Evolutionary conservation across 1,140 invertebrate genomes (phyloP), one percentile per base, ranked within the genome.

Genomic region (Drosophila lacteicornis): DNA sequence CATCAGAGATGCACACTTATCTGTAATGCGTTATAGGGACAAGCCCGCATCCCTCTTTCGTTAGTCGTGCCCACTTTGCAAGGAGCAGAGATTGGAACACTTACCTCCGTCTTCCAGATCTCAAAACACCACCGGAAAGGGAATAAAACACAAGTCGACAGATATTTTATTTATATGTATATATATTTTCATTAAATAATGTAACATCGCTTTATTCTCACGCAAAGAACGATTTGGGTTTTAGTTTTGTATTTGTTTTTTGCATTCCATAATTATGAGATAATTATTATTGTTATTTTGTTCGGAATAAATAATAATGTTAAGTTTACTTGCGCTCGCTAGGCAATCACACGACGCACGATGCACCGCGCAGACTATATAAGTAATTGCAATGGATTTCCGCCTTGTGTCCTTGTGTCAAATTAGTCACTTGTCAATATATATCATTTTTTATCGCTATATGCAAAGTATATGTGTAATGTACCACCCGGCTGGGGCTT

Each of bases 101-200:
- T 25, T 25, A 25, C 22, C 22, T 25, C 22, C 6, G 7, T 0
- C 0, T 13, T 8, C 0, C n/a, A 19, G 13, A 19, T 36, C 36
- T 25, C 2, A 2, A 57, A 40, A 4, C 36, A 9, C 19, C 36
- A 2, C 8, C 11, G 1, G 13, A 2, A 19, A 19, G 19, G 19
- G 5, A 76, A 63, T 49, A 43, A 67, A 67, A 80, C 38, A 27
- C 42, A 51, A 17, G n/a, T 9, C 30, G 58, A 36, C 55, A 63
- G 38, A 43, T 84, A 47, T 82, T 80, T 82, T 91, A 82, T 92
- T 91, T 85, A 87, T 92, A 83, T 87, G 83, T 90, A 92, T 92
- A 92, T 91, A 92, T 92, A 90, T 92, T 92, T 92, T 92, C 82
- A 84, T 92, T 92, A 90, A 92, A 92, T 92, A 91, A 91, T 92